Evolutionary conservation across 2,888 invertebrate species (phyloP), one percentile per base, ranked within the genome.

Genomic region (Leucozona laternaria): DNA sequence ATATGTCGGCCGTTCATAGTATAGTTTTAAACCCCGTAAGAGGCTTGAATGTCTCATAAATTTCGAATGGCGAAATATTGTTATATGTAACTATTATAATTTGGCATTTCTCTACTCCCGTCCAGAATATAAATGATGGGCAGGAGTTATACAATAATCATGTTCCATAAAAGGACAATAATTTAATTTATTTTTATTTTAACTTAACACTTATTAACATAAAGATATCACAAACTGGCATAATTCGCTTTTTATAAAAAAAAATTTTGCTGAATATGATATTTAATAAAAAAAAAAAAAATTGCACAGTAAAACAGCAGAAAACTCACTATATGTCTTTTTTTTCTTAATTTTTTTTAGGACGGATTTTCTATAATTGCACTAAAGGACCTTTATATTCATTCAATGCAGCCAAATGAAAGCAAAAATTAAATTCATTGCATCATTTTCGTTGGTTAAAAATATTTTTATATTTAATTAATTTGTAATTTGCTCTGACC

Each of bases 371-470:
- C 76, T 76, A 66, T 66, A 87, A 79, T 87, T 87, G 76, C 82
- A 76, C 79, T 79, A 83, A 64, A 79, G 87, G 78, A 83, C 76
- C 83, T 78, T 82, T 58, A 31, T 62, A n/a, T 53, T 87, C 79
- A 88, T 88, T 88, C 88, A 88, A 88, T 88, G 88, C 88, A 88
- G 88, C 88, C 88, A 86, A 86, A 76, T 78, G 58, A 78, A 83
- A 77, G 79, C 62, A 76, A 84, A 82, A 86, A 73, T 60, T 82
- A 66, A 75, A 79, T 82, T 86, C 86, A 82, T 86, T 86, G 82
- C 82, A 82, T 86, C 64, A 37, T 75, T 57, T 86, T 86, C 86
- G 86, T 86, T 86, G 86, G 66, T 79, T 82, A 72, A 31, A 62
- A 73, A 72, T 64, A 45, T 20, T 64, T 71, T 48, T 20, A 13